Base-by-base conservation (phyloP, 2,113 vertebrate species). In the Labrus mixtus region DNA sequence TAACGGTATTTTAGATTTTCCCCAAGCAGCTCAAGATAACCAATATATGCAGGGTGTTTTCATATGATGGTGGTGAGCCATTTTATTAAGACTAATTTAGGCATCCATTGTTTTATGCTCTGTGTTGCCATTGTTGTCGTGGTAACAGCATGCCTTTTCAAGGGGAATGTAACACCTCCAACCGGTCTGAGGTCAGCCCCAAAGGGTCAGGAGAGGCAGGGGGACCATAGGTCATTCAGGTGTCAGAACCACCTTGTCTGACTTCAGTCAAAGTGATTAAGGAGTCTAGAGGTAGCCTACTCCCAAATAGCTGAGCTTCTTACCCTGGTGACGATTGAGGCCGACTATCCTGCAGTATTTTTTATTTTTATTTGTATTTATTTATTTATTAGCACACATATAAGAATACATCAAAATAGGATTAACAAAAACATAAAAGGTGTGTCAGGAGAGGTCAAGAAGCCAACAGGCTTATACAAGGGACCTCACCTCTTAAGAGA, bases 61-160 rank as follows among this genome's bases (percentile, higher is more conserved):
- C n/a, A n/a, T n/a, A n/a, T n/a, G n/a, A n/a, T n/a, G n/a, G n/a
- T n/a, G n/a, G n/a, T n/a, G n/a, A n/a, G n/a, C n/a, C n/a, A n/a
- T n/a, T 33, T 33, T 4, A 33, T 33, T 33, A 33, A 33, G 29
- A 33, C 29, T 33, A 33, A n/a, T 67, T 20, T 19, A 36, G 5
- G 12, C 56, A 67, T 36, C 12, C 23, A 69, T 56, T 60, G 68
- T 46, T 8, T 43, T 36, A 25, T 23, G 37, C 53, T 60, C 29
- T 33, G 29, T 62, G 36, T 60, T 60, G 63, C 74, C 25, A 25
- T 58, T 63, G 84, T 84, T 80, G 79, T 68, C 59, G 3, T 81
- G 79, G 17, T 17, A 19, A 17, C 46, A 48, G 74, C 60, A 74
- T 43, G 65, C 74, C 33, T 43, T 65, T 33, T n/a, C 22, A 78